These are phyloP conservation scores for Harpagoxenus sublaevis DNA, from an alignment of 2,888 invertebrate species.

Conservation along the genomic window DNA sequence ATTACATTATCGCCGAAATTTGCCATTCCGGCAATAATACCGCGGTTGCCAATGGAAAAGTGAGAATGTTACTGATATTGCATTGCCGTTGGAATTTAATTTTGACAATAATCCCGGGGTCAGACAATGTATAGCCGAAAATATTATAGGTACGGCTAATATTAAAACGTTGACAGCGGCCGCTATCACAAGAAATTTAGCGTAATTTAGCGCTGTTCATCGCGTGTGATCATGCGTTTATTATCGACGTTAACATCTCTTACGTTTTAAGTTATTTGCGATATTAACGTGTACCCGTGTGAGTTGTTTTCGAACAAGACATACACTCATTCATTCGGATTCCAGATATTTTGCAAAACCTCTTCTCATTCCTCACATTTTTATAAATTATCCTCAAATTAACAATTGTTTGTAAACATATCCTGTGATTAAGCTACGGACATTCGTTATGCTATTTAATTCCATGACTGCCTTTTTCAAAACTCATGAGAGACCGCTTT, in stretches of 20 bases:
- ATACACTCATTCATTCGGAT: neutral
- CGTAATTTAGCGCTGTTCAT: conserved; percentile 4
- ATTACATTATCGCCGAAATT: conserved; percentile 47
- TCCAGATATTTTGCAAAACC: neutral
- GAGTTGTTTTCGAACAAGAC: neutral
- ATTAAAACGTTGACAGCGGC: conserved; percentile 40
- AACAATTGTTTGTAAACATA: neutral
- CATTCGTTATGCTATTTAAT: conserved; percentile 19
- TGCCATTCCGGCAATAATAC: conserved; percentile 41
- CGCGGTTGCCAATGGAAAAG: conserved; percentile 34
- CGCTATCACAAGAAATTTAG: conserved; percentile 12
- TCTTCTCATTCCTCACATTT: neutral
- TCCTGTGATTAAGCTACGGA: neutral
- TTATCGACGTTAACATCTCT: conserved; percentile 8
- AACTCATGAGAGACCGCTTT: conserved; percentile 6
- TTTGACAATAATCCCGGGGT: conserved; percentile 44
- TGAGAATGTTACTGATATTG: conserved; percentile 43
- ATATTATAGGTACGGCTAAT: conserved; percentile 7
- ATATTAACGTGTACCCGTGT: no score
- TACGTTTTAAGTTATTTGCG: neutral
- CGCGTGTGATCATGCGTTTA: neutral
- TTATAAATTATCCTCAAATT: neutral
- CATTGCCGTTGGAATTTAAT: conserved; percentile 50
- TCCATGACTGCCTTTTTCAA: neutral
- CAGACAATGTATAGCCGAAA: conserved; percentile 1